Evolutionary conservation across 92 coral and sea anemone genomes (phyloP), one percentile per base, ranked within the genome.

Genomic region (Pocillopora meandrina): DNA sequence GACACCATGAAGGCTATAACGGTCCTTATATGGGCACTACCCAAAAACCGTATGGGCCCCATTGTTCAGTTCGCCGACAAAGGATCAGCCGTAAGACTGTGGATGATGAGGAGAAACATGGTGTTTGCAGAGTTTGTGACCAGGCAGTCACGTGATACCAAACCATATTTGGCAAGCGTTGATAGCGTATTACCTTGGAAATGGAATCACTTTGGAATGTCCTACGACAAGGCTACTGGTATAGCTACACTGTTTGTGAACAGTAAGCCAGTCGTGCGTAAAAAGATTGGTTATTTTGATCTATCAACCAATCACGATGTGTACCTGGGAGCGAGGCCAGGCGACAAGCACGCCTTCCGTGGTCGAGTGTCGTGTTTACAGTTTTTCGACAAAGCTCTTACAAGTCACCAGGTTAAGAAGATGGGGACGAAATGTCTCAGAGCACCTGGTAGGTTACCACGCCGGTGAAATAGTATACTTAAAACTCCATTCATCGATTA

Each of bases 141-240:
- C 20, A 90, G 98, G 19, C 78, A 83, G 5, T 76, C 89, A 14
- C 88, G 91, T 9, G 35, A 65, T 12, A 61, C 65, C 9, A 56
- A 57, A 75, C 91, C 94, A n/a, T 91, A 91, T 70, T 63, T 91
- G 73, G 91, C 91, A 2, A 86, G 94, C 61, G 82, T 84, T 12
- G 76, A 84, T 2, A 79, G 87, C 6, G 77, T 93, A 33, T 72
- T 72, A 78, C 85, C 81, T 2, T 86, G 93, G 85, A 92, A 80
- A 81, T 96, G 98, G 98, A 94, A 92, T 70, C 86, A 82, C 74
- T 79, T 96, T 68, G 97, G 98, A 74, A 81, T 94, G 15, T 81
- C 98, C 0, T 96, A 96, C 70, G 90, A 94, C 74, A 82, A 87
- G 60, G 72, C 85, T n/a, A 90, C 93, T 16, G 98, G 98, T 20